Evolutionary conservation across 1,140 invertebrate genomes (phyloP).

Genomic region (Limonius californicus): DNA sequence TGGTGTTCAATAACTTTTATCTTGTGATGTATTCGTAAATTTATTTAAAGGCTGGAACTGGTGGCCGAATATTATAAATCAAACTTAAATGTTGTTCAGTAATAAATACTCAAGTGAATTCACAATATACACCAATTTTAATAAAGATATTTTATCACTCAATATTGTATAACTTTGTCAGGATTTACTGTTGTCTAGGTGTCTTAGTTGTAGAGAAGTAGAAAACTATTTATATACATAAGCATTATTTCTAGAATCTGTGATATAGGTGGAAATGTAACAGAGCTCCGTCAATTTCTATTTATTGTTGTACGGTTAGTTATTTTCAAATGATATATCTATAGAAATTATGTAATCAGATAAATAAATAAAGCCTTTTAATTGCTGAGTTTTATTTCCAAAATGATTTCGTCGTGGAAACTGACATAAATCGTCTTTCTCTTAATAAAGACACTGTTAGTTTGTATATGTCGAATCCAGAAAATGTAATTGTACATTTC

Average conservation of each 20-base stretch:
- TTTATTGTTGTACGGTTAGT: slow-evolving; percentile 19
- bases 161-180: slow-evolving; percentile 19
- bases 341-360: slow-evolving; percentile 4
- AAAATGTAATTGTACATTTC: too few species aligned
- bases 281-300: slow-evolving; percentile 27
- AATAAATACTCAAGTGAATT: slow-evolving; percentile 25
- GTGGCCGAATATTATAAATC: slow-evolving; percentile 19
- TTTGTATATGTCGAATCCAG: too few species aligned
- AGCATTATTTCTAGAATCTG: slow-evolving; percentile 28
- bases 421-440: too few species aligned
- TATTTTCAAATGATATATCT: slow-evolving; percentile 5
- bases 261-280: slow-evolving; percentile 27
- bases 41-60: slow-evolving; percentile 3
- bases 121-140: slow-evolving; percentile 27
- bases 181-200: slow-evolving; percentile 25
- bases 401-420: too few species aligned
- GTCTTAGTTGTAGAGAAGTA: slow-evolving; percentile 17
- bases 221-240: slow-evolving; percentile 25
- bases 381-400: neutral
- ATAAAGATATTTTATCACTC: slow-evolving; percentile 15
- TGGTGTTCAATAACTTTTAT: slow-evolving; percentile 1
- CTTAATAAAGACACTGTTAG: too few species aligned
- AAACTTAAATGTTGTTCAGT: slow-evolving; percentile 15
- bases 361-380: slow-evolving; percentile 3
- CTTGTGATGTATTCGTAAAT: slow-evolving; percentile 15